Conservation (phyloP, 2,888 invertebrate genomes). For the Brenthis daphne region DNA sequence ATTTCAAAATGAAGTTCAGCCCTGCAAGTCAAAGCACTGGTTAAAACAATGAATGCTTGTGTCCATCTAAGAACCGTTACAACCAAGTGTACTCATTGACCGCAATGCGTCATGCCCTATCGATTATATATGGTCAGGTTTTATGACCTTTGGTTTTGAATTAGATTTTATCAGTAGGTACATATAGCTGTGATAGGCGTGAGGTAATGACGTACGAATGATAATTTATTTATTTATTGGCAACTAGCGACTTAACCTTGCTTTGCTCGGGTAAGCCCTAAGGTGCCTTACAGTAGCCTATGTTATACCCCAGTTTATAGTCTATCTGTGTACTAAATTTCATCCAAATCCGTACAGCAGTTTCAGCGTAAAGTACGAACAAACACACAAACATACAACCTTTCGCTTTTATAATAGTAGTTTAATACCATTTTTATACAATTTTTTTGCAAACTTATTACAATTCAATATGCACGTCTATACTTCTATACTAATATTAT, state of each 20-base stretch:
- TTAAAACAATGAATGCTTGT: conserved; percentile 35
- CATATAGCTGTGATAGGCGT: neutral
- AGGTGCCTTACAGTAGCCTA: too few relatives aligned
- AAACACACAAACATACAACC: too few relatives aligned
- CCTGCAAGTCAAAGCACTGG: conserved; percentile 3
- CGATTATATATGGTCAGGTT: conserved; percentile 38
- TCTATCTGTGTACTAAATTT: too few relatives aligned
- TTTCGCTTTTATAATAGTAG: too few relatives aligned
- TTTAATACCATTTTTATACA: neutral
- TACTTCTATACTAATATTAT: too few relatives aligned
- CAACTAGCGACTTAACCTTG: too few relatives aligned
- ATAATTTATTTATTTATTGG: too few relatives aligned
- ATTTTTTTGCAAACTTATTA: neutral
- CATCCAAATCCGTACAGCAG: too few relatives aligned
- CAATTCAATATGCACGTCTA: neutral
- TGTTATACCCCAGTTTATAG: too few relatives aligned
- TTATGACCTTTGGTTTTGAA: conserved; percentile 21
- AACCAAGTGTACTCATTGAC: conserved; percentile 27
- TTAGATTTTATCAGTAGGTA: conserved; percentile 11
- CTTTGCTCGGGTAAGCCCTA: too few relatives aligned
- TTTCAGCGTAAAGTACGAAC: too few relatives aligned
- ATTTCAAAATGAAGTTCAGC: conserved; percentile 8
- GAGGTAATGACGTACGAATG: neutral
- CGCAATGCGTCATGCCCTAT: conserved; percentile 39
- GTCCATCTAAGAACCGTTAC: conserved; percentile 32